A percentile compares a stretch with the other conserved stretches of the same genome.
phyloP scores from a whole-genome alignment of 2,113 vertebrate species.

The Phaethon lepturus region DNA sequence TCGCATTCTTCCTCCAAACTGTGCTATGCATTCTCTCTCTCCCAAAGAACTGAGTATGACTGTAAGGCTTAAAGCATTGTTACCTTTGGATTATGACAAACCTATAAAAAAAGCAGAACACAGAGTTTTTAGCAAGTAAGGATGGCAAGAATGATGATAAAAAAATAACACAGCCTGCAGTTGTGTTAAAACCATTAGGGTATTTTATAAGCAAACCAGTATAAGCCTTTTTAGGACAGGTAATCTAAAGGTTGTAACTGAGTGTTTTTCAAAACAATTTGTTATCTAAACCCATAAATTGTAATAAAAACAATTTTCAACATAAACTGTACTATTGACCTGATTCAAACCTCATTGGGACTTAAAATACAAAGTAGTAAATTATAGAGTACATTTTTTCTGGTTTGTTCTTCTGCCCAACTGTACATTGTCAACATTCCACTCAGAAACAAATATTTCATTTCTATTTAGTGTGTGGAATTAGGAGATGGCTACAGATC shows the following conservation, averaged over 20 bases:
- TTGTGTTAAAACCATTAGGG: not conserved
- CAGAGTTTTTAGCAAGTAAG: not conserved
- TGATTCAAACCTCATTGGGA: not conserved
- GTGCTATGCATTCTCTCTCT: fast-evolving
- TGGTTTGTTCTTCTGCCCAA: not conserved
- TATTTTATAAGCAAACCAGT: not conserved
- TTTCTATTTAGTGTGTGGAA: not conserved
- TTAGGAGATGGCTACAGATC: not conserved
- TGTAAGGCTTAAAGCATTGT: not conserved
- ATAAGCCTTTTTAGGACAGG: not conserved
- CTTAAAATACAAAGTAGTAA: not conserved
- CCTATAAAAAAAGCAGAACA: not conserved
- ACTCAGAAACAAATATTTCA: not conserved
- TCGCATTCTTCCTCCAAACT: not conserved
- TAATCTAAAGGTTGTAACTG: not conserved
- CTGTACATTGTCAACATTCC: not conserved
- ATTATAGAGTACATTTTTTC: not conserved
- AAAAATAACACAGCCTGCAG: not conserved
- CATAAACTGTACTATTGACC: not conserved
- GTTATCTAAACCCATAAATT: not conserved
- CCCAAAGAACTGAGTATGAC: not conserved
- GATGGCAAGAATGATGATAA: not conserved
- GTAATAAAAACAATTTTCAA: not conserved
- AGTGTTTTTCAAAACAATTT: not conserved
- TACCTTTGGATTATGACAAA: not conserved